Conservation (phyloP, 2,113 vertebrate genomes). For the Cinclus mexicanus region DNA sequence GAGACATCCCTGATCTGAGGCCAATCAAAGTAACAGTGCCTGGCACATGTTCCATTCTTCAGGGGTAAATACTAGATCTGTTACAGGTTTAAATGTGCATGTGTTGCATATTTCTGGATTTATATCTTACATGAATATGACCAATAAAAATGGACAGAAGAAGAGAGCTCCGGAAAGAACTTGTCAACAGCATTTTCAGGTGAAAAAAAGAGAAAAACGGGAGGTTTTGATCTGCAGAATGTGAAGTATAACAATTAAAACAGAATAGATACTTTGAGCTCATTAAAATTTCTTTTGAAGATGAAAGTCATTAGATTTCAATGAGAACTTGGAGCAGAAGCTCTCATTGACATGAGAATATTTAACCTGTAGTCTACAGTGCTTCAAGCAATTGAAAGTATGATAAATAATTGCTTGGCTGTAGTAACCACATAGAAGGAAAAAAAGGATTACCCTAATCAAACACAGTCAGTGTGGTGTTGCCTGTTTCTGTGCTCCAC, state of each 20-base stretch:
- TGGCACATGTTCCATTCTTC: not conserved
- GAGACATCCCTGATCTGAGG: not conserved
- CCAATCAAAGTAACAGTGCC: not conserved
- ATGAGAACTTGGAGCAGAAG: slow-evolving; percentile 77
- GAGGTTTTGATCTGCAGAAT: slow-evolving; percentile 52
- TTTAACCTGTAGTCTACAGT: slow-evolving; percentile 87
- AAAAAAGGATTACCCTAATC: slow-evolving; percentile 83
- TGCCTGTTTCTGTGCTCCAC: slow-evolving; percentile 78
- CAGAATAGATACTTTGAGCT: slow-evolving; percentile 71
- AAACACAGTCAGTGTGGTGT: slow-evolving; percentile 80
- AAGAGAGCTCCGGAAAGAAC: not conserved
- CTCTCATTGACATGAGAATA: slow-evolving; percentile 81
- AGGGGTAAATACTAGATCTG: not conserved
- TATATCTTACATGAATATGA: slow-evolving; percentile 8
- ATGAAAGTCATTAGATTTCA: slow-evolving; percentile 88
- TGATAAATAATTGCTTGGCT: slow-evolving; percentile 90
- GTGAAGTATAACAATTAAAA: slow-evolving; percentile 71
- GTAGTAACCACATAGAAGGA: slow-evolving; percentile 86
- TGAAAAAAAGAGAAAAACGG: not conserved
- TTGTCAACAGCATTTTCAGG: slow-evolving; percentile 3
- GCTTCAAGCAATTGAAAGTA: slow-evolving; percentile 85
- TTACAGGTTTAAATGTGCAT: not conserved
- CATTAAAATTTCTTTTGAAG: slow-evolving; percentile 85
- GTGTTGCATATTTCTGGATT: slow-evolving; percentile 8
- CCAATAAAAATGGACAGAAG: slow-evolving; percentile 1